These are phyloP conservation scores for Trissoscelio sp. DNA, from an alignment of 2,888 invertebrate genomes.

Conservation along the genomic window DNA sequence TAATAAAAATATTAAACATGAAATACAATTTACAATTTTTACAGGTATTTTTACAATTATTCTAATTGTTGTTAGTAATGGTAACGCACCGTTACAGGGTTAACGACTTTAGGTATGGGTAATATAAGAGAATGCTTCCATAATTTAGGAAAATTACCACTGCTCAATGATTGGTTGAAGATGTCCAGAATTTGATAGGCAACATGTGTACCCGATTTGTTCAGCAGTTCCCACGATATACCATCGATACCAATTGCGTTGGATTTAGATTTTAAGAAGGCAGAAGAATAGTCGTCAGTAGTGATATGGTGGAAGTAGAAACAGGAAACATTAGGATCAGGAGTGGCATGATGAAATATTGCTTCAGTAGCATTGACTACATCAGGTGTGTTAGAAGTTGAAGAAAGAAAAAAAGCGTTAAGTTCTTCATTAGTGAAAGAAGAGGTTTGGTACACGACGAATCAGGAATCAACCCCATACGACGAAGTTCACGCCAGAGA, in stretches of 20 bases:
- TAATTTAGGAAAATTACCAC: background rate
- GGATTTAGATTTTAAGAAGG: background rate
- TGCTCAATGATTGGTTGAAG: background rate
- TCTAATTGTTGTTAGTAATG: too few species aligned
- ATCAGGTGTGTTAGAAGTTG: too few species aligned
- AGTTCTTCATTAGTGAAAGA: background rate
- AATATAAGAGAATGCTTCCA: background rate
- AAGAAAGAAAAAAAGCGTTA: background rate
- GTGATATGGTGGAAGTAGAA: background rate
- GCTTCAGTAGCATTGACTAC: background rate
- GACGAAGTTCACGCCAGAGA: conserved; percentile 4
- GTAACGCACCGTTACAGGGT: too few species aligned
- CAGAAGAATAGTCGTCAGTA: background rate
- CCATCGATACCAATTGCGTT: background rate
- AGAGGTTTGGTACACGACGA: background rate
- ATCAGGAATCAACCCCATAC: background rate
- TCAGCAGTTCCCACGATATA: background rate
- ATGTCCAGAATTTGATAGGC: background rate
- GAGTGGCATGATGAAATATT: background rate
- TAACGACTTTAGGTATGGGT: background rate
- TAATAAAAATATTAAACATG: too few species aligned
- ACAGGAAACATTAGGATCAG: background rate
- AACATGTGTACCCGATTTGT: background rate
- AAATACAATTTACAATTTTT: too few species aligned
- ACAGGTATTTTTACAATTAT: too few species aligned